Base-by-base conservation (phyloP, 2,888 invertebrate genomes). In the Coenonympha glycerion region DNA sequence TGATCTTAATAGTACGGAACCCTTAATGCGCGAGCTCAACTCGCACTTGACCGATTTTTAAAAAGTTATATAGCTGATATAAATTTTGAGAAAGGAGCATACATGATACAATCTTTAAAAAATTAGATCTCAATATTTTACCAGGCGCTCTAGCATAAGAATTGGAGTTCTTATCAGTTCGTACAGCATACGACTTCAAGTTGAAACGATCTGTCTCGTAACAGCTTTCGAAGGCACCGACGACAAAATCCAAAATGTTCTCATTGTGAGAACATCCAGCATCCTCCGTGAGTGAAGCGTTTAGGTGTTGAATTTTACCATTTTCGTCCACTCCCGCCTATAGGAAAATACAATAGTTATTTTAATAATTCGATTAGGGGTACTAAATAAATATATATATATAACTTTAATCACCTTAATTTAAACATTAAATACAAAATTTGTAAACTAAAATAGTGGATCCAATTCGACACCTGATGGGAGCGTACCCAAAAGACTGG, bases 141-240 rank as follows among this genome's bases (percentile, higher is more conserved):
- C 92, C 91, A 59, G 93, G 94, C 2, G 91, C 91, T 64, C 95
- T 81, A 54, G 90, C 90, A 45, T 88, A 91, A 0, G 92, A 91
- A 59, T 92, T 93, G 1, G 88, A 83, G 0, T 93, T 90, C 0
- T 90, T 75, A 65, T 95, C 91, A 0, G 94, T 92, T 11, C 87
- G 69, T 0, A 91, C 89, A 36, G 67, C 58, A 1, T 73, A 81
- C 1, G 72, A 72, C 44, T 66, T 81, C 1, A 87, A 59, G 31
- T 78, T 81, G 88, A 90, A 92, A 15, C 81, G 83, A 0, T 82
- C 77, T 2, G 70, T 58, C 40, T 89, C 79, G 64, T 93, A 92
- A 61, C 91, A 90, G 57, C 88, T 89, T 4, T 71, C 69, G 40
- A 88, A 81, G 11, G 87, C 83, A 0, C 68, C 64, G 0, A 61